Base-by-base conservation (phyloP, 2,797 vertebrate genomes). In the Gambusia yucatana region DNA sequence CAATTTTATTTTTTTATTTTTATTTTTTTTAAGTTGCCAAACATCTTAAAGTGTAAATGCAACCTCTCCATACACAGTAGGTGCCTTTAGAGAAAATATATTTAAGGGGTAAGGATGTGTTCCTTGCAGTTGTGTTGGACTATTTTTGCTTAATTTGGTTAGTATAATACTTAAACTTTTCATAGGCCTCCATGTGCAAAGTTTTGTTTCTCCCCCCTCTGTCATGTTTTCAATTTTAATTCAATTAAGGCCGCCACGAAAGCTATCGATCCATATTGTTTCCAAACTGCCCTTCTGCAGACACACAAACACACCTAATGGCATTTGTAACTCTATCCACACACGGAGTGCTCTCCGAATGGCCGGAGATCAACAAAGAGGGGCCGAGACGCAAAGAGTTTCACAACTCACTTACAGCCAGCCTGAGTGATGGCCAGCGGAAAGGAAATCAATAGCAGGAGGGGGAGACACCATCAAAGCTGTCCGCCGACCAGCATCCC, bases 381-480 rank as follows among this genome's bases (percentile, higher is more conserved):
- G 75, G 76, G 86, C 81, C 70, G 76, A 91, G 86, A 90, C 84
- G 50, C 90, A 91, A 86, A 93, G 90, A 94, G 87, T 91, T 91
- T 92, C 91, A 93, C 92, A 93, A 91, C 92, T 94, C 94, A 92
- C 93, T 95, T 94, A 90, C 87, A 86, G 89, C 82, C 80, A 33
- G 84, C 84, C 85, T 91, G 93, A 94, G 92, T 93, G 94, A 95
- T 94, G 91, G 92, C 91, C 89, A 88, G 90, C 82, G 52, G 87
- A 84, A 87, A 87, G 85, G 87, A 92, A 92, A 96, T 96, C 94
- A 78, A 96, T 96, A 94, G 72, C 67, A 50, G 79, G 88, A 84
- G 88, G 90, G 89, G 89, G 88, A 94, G 94, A 92, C 91, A 92
- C 91, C 87, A 92, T 91, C 94, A 92, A 92, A 94, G 93, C 91